Conservation (phyloP, 1,140 invertebrate species). For the Orchesella cincta region DNA sequence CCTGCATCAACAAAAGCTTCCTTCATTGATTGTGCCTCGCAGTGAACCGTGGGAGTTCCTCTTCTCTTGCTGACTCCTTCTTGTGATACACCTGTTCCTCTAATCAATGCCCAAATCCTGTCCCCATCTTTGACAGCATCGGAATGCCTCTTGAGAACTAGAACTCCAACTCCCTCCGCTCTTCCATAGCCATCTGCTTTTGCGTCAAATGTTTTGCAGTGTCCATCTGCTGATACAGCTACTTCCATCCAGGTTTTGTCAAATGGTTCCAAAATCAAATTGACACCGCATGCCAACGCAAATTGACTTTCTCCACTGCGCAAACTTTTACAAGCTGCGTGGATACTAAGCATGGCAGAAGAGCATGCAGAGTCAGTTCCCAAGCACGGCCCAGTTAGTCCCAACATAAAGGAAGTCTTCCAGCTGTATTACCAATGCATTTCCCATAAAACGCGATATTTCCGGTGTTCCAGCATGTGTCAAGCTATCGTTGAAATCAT, state of each 20-base stretch:
- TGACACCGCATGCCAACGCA: constrained; percentile 82
- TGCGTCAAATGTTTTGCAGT: constrained; percentile 87
- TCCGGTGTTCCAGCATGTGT: not conserved
- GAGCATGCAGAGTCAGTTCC: constrained; percentile 86
- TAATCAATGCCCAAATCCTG: constrained; percentile 7
- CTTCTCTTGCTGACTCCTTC: not conserved
- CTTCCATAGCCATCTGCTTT: constrained; percentile 23
- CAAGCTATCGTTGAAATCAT: constrained; percentile 60
- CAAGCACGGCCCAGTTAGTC: constrained; percentile 70
- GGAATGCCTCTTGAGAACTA: not conserved
- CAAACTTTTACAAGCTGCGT: constrained; percentile 78
- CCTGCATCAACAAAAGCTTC: not conserved
- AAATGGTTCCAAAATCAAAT: constrained; percentile 81
- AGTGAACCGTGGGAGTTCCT: constrained; percentile 12
- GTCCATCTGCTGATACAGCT: constrained; percentile 69
- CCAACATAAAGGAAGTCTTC: not conserved
- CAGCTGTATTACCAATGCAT: not conserved
- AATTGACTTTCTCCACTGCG: constrained; percentile 76
- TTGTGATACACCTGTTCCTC: not conserved
- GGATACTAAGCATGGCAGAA: constrained; percentile 80
- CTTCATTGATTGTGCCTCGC: constrained; percentile 7
- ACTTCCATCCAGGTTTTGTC: constrained; percentile 74
- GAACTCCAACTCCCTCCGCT: not conserved
- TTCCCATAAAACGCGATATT: constrained; percentile 20
- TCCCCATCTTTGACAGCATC: constrained; percentile 4